phyloP scores from a whole-genome alignment of 35 echinoderm and acorn worm species.

The Patiria miniata region DNA sequence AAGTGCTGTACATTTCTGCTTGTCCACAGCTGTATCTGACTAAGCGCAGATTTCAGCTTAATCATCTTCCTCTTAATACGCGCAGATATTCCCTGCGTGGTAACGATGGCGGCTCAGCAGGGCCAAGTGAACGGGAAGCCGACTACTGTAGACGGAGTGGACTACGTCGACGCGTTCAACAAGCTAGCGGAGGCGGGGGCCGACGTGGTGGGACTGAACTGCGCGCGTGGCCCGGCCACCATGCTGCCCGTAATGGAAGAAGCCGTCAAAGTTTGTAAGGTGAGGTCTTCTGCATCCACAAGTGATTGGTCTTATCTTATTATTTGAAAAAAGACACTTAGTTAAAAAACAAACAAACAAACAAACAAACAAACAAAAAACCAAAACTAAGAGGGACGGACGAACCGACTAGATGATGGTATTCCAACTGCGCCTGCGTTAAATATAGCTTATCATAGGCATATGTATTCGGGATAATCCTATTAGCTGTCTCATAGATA shows the following conservation, averaged over 20 bases:
- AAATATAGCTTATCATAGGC: no score
- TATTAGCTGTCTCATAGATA: no score
- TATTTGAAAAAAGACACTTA: background rate
- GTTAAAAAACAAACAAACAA: no score
- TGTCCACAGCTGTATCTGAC: no score
- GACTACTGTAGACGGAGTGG: slow-evolving; percentile 45
- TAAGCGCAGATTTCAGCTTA: no score
- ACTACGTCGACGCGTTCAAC: slow-evolving; percentile 28
- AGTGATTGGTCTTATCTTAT: background rate
- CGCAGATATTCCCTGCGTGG: slow-evolving; percentile 16
- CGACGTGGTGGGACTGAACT: slow-evolving; percentile 65
- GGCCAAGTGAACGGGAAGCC: background rate
- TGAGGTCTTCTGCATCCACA: background rate
- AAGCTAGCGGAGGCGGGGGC: slow-evolving; percentile 49
- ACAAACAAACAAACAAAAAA: no score
- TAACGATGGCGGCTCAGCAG: background rate
- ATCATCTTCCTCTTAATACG: no score
- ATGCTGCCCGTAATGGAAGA: slow-evolving; percentile 52
- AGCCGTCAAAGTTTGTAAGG: background rate
- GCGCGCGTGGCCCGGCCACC: slow-evolving; percentile 42
- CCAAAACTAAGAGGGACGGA: background rate
- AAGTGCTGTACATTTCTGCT: no score
- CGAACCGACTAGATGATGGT: background rate
- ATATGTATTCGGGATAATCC: no score
- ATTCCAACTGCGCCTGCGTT: background rate